Evolutionary conservation across 2,888 invertebrate species (phyloP), one percentile per base, ranked within the genome.

Genomic region (Andrena bicolor): DNA sequence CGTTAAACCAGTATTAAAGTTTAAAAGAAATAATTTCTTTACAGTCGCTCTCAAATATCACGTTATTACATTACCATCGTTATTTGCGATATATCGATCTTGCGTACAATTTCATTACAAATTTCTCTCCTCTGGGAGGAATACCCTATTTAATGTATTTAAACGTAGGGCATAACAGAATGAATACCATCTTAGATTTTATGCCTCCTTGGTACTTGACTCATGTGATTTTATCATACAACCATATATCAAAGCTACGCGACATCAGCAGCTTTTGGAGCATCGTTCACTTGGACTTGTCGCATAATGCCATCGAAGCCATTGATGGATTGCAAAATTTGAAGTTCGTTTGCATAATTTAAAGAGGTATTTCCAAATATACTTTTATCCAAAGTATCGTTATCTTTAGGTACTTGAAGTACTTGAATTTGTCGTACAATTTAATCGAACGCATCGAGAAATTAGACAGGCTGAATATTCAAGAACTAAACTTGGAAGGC

Each of bases 221-320:
- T 8, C 95, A 95, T 89, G 96, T 96, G 1, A 95, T 96, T 93
- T 95, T 96, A 81, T 95, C 95, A 64, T 94, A 94, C 89, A 96
- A 96, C 92, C 93, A 94, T 0, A 94, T 96, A 58, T 94, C 93
- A 72, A 89, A 90, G 71, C 95, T 96, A 81, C 93, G 93, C 61
- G 95, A 96, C 91, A 91, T 96, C 41, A 94, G 92, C 13, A 90
- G 91, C 26, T 96, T 96, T 91, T 96, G 96, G 96, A 96, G 96
- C 5, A 94, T 96, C 4, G 95, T 95, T 0, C 92, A 95, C 69
- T 93, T 96, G 75, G 95, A 96, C 93, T 90, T 96, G 75, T 95
- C 96, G 0, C 95, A 96, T 86, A 96, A 96, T 90, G 94, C 94
- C 66, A 96, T 96, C 72, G 94, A 94, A 84, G 87, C 86, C 74